Conservation (phyloP, 1,140 invertebrate genomes). For the Helicoverpa armigera region DNA sequence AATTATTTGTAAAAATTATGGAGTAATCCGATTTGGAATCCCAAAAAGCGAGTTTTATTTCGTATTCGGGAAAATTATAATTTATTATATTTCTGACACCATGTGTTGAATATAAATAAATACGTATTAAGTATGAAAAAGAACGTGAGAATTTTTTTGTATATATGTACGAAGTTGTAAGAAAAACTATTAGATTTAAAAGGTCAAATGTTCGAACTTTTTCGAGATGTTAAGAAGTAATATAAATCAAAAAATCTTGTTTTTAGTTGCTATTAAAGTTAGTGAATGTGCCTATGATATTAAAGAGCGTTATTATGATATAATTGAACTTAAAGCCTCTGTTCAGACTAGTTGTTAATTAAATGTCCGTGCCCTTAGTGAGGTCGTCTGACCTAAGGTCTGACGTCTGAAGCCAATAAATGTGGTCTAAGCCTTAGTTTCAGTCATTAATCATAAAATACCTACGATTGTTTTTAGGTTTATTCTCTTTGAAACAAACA, state of each 20-base stretch:
- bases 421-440: not conserved
- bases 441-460: constrained; percentile 6
- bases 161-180: no score
- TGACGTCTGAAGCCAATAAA: constrained; percentile 26
- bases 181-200: no score
- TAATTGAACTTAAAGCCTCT: no score
- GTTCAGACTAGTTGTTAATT: constrained; percentile 12
- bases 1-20: constrained; percentile 13
- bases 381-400: not conserved
- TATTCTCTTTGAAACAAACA: not conserved
- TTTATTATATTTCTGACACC: not conserved
- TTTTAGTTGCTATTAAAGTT: no score
- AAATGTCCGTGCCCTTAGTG: not conserved
- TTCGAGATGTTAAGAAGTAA: no score
- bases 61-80: not conserved
- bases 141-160: no score
- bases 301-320: no score
- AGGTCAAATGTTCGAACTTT: no score
- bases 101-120: not conserved
- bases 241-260: no score
- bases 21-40: constrained; percentile 26
- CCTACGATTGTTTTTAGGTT: constrained; percentile 1
- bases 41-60: constrained; percentile 1
- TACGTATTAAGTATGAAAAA: no score
- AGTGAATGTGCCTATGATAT: no score